Conservation (phyloP, 2,888 invertebrate genomes). For the Eilema caniola region DNA sequence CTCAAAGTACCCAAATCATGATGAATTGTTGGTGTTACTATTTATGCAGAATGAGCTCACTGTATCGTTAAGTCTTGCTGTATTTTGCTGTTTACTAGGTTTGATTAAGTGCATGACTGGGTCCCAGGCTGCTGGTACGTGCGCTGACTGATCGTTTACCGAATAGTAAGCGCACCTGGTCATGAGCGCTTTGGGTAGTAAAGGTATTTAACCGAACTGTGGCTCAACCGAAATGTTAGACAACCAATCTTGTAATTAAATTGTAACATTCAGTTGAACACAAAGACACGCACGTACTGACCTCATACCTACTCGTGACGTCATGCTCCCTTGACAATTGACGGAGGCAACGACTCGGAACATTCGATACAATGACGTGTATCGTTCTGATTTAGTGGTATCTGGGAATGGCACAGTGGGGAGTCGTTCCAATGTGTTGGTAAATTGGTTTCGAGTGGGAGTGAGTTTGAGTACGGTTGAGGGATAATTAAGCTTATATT, state of each 20-base stretch:
- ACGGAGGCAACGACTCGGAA: slow-evolving; percentile 12
- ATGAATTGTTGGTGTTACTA: too few species aligned
- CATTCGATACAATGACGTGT: slow-evolving; percentile 8
- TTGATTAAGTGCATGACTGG: too few species aligned
- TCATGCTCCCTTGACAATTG: slow-evolving; percentile 12
- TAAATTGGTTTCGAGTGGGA: not conserved
- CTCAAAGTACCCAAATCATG: too few species aligned
- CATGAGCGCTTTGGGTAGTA: too few species aligned
- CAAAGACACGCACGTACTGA: slow-evolving; percentile 5
- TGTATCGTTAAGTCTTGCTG: too few species aligned
- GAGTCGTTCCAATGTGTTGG: slow-evolving; percentile 4
- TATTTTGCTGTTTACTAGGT: too few species aligned
- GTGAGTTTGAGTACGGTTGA: not conserved
- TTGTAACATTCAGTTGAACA: not conserved
- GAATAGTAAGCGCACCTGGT: too few species aligned
- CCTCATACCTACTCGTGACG: not conserved
- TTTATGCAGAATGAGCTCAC: too few species aligned
- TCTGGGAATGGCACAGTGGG: slow-evolving; percentile 3
- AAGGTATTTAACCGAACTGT: too few species aligned
- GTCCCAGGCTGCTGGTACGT: too few species aligned
- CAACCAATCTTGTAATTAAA: not conserved
- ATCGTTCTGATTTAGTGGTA: slow-evolving; percentile 10
- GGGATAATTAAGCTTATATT: not conserved
- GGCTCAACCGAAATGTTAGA: too few species aligned
- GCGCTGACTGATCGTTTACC: too few species aligned